Evolutionary conservation across 2,113 vertebrate species (phyloP).

Genomic region (Chloebia gouldiae): DNA sequence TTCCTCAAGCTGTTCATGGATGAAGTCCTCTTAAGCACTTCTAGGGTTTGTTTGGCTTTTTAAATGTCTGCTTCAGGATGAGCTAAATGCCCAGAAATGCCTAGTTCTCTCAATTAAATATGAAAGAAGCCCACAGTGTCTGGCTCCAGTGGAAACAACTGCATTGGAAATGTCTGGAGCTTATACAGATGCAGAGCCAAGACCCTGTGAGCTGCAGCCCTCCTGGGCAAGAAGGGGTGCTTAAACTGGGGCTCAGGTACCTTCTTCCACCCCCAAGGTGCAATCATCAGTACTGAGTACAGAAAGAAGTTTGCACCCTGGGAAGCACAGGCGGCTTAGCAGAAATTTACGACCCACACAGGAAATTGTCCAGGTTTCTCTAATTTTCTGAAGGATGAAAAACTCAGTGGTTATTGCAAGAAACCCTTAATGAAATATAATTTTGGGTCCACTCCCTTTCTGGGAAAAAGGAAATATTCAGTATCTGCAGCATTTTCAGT

Average conservation of each 20-base stretch:
- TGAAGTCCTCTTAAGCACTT: not conserved
- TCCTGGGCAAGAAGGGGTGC: not conserved
- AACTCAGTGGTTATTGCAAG: not conserved
- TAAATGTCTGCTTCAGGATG: not conserved
- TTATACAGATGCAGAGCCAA: not conserved
- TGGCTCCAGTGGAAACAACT: not conserved
- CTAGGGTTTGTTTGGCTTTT: not conserved
- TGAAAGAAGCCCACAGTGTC: not conserved
- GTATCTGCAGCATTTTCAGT: not conserved
- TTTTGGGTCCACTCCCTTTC: not conserved
- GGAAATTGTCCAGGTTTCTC: not conserved
- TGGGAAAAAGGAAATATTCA: not conserved
- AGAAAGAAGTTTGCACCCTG: not conserved
- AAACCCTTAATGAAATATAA: not conserved
- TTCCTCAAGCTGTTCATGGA: not conserved
- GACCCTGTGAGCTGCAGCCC: not conserved
- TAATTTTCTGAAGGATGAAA: not conserved
- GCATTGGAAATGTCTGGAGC: not conserved
- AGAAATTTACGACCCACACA: not conserved
- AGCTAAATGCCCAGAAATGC: not conserved
- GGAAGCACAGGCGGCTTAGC: not conserved
- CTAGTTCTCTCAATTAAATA: not conserved
- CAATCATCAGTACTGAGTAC: not conserved
- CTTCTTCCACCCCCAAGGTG: not conserved
- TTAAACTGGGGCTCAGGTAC: not conserved